These are phyloP conservation scores for Reticulitermes lucifugus DNA, from an alignment of 2,888 invertebrate species.

Conservation along the genomic window DNA sequence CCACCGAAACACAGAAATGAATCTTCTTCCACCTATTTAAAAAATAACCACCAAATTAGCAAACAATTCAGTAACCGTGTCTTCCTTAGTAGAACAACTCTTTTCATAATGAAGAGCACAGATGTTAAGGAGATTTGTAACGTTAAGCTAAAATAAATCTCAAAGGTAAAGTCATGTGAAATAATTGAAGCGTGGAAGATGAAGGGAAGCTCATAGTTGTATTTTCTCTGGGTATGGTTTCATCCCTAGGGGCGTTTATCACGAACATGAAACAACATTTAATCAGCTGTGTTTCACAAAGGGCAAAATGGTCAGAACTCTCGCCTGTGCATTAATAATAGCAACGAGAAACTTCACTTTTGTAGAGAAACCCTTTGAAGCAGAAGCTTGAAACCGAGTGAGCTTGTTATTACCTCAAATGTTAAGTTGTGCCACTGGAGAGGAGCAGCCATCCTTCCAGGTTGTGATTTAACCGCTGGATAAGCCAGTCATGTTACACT, in stretches of 20 bases:
- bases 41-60: too few species aligned
- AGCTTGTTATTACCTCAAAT: slow-evolving; percentile 10
- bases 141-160: neutral
- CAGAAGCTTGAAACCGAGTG: neutral
- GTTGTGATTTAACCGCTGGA: neutral
- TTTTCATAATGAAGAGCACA: too few species aligned
- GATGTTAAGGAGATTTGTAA: neutral
- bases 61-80: too few species aligned
- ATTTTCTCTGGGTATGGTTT: neutral
- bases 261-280: slow-evolving; percentile 3
- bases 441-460: slow-evolving; percentile 3
- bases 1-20: too few species aligned
- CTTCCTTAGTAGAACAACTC: too few species aligned
- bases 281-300: neutral
- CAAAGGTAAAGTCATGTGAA: slow-evolving; percentile 5
- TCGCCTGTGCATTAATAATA: neutral
- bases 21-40: too few species aligned
- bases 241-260: neutral
- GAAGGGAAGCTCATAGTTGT: neutral
- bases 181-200: slow-evolving; percentile 7
- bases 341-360: neutral
- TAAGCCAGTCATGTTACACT: neutral
- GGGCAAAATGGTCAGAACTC: neutral
- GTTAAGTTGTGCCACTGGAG: neutral
- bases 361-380: slow-evolving; percentile 5